These are phyloP conservation scores for Thryonomys swinderianus DNA, from an alignment of 2,113 vertebrate species.

Conservation along the genomic window DNA sequence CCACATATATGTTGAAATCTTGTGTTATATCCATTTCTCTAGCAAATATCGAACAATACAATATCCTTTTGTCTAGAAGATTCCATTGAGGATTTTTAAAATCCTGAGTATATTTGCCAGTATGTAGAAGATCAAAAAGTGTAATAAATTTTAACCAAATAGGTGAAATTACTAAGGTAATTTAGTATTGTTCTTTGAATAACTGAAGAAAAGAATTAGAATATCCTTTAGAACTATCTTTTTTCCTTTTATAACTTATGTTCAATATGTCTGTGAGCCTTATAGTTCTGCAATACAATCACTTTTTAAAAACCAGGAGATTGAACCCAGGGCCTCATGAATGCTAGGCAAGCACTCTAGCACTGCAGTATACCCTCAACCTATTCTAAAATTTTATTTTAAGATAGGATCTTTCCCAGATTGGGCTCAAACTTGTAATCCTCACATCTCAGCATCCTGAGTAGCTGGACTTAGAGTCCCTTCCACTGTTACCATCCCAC, in stretches of 20 bases:
- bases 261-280: neutral
- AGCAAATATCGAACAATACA: too few species aligned
- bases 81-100: neutral
- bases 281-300: neutral
- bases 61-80: conserved; percentile 20
- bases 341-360: neutral
- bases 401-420: neutral
- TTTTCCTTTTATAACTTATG: neutral
- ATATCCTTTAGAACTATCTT: neutral
- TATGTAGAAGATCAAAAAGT: neutral
- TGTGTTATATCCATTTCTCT: too few species aligned
- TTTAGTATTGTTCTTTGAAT: neutral
- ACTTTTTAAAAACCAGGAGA: neutral
- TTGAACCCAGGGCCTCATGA: neutral
- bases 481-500: neutral
- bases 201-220: neutral
- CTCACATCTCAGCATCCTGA: neutral
- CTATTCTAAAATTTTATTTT: neutral
- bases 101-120: neutral
- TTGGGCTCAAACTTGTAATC: neutral
- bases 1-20: too few species aligned
- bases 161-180: conserved; percentile 21
- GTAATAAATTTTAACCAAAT: conserved; percentile 41
- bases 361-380: neutral
- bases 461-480: neutral